Evolutionary conservation across 2,888 invertebrate genomes (phyloP).

Genomic region (Ariolimax columbianus): DNA sequence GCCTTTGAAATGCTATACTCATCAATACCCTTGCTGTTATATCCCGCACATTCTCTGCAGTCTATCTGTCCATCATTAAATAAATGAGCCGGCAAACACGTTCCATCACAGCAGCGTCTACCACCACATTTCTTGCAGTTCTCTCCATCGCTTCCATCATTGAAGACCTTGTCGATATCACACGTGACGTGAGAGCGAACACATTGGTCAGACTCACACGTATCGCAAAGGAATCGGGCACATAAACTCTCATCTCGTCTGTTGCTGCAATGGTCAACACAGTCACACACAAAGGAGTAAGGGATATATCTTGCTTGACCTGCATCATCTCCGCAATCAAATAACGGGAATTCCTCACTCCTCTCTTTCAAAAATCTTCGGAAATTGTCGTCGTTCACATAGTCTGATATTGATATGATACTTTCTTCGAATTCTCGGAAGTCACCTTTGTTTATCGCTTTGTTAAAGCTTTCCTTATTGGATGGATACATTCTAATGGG

Average conservation of each 20-base stretch:
- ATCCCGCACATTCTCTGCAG: too few relatives aligned
- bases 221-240: too few relatives aligned
- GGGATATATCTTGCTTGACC: neutral
- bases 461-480: neutral
- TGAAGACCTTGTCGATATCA: too few relatives aligned
- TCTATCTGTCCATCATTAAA: too few relatives aligned
- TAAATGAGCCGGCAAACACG: too few relatives aligned
- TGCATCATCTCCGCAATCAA: neutral
- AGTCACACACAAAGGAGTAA: slow-evolving; percentile 8
- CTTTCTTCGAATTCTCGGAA: neutral
- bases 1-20: too few relatives aligned
- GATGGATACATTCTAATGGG: neutral
- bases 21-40: too few relatives aligned
- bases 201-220: too few relatives aligned
- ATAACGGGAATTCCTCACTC: neutral
- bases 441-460: neutral
- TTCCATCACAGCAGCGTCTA: too few relatives aligned
- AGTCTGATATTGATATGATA: neutral
- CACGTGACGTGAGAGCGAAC: too few relatives aligned
- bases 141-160: too few relatives aligned
- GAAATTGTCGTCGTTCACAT: neutral
- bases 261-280: slow-evolving; percentile 1
- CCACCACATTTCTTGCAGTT: too few relatives aligned
- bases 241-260: neutral
- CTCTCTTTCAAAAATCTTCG: neutral